These are phyloP conservation scores for Cydia fagiglandana DNA, from an alignment of 1,140 invertebrate species.

Conservation along the genomic window DNA sequence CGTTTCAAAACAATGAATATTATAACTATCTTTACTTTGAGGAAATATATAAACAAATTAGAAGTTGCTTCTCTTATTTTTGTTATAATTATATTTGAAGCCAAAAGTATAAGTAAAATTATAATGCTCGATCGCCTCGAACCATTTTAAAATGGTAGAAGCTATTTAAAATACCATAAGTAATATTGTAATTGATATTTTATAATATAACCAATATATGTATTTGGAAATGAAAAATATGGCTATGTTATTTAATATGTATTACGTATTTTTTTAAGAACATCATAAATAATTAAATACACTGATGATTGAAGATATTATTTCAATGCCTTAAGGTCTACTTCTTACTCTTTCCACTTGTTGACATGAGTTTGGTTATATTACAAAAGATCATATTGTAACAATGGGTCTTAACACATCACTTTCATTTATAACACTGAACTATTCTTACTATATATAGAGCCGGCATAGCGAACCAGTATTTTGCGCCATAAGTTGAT, in stretches of 20 bases:
- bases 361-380: neutral
- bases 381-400: neutral
- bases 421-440: neutral
- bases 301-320: neutral
- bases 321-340: neutral
- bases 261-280: too few species aligned
- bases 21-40: too few species aligned
- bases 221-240: neutral
- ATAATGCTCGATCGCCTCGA: neutral
- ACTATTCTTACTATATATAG: too few species aligned
- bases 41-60: too few species aligned
- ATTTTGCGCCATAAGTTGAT: too few species aligned
- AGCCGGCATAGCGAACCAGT: too few species aligned
- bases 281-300: too few species aligned
- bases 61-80: too few species aligned
- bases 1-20: neutral
- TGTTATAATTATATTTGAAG: neutral
- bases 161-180: neutral
- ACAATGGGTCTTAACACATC: neutral
- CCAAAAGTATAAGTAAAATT: neutral
- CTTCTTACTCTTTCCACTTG: neutral
- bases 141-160: neutral
- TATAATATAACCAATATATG: neutral
- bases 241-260: too few species aligned
- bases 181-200: neutral